A percentile compares a stretch with the other conserved stretches of the same genome.
Evolutionary conservation across 2,888 invertebrate genomes (phyloP).

Genomic region (Electrophaes corylata): DNA sequence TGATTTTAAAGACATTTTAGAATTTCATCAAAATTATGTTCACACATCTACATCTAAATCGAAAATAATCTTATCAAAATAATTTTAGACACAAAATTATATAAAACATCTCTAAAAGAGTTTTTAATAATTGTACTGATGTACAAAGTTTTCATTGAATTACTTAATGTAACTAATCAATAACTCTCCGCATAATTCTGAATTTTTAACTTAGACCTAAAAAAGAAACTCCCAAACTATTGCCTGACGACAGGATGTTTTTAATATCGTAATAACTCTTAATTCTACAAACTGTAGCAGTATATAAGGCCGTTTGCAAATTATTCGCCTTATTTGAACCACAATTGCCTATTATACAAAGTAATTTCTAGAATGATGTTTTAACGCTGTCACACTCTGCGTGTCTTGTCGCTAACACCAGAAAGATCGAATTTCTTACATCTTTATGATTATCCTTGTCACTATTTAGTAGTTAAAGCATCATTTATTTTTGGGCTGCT

Average conservation of each 20-base stretch:
- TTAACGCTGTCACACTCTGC: no score
- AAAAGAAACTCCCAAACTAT: conserved; percentile 50
- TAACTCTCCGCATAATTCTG: conserved; percentile 52
- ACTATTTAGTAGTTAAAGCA: no score
- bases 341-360: no score
- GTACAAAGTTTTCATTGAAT: conserved; percentile 70
- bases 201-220: conserved; percentile 68
- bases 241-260: conserved; percentile 54
- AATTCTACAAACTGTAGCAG: conserved; percentile 30
- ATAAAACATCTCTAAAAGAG: conserved; percentile 52
- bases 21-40: conserved; percentile 37
- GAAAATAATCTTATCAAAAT: conserved; percentile 74
- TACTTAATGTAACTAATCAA: conserved; percentile 43
- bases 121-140: conserved; percentile 80
- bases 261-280: conserved; percentile 48
- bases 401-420: no score
- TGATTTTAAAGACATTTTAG: conserved; percentile 43
- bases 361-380: no score
- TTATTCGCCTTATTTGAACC: conserved; percentile 36
- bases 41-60: conserved; percentile 48
- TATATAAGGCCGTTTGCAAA: conserved; percentile 49
- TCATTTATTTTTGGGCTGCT: no score
- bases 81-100: conserved; percentile 61
- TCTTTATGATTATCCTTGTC: no score
- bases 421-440: no score